Conservation (phyloP, 2,888 invertebrate species). For the Papilio demoleus region DNA sequence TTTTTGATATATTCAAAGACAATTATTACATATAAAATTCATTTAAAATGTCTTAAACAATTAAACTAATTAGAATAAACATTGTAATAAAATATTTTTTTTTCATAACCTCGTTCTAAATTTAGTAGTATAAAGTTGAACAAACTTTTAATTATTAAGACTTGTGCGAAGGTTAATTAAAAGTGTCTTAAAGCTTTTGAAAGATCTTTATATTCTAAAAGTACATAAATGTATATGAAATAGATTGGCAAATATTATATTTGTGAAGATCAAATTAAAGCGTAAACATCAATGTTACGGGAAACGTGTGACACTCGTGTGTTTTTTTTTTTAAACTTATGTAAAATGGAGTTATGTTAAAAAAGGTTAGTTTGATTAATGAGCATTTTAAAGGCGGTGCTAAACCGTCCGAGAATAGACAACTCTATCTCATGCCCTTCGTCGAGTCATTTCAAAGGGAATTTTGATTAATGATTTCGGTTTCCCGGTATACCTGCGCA, state of each 20-base stretch:
- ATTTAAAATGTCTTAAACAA: too few relatives aligned
- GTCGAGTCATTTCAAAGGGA: constrained; percentile 66
- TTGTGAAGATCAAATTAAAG: background rate
- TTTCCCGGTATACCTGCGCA: constrained; percentile 70
- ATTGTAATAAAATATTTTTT: background rate
- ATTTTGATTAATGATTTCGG: constrained; percentile 74
- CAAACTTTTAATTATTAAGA: constrained; percentile 25
- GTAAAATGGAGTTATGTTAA: constrained; percentile 9
- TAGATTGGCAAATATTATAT: background rate
- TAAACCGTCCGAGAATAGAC: constrained; percentile 54
- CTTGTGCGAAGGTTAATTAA: constrained; percentile 27
- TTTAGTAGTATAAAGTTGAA: constrained; percentile 7
- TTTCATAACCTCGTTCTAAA: background rate
- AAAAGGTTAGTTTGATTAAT: constrained; percentile 51
- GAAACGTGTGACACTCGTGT: background rate
- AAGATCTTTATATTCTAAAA: background rate
- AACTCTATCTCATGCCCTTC: constrained; percentile 69
- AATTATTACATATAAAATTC: too few relatives aligned
- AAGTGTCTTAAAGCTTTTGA: constrained; percentile 16
- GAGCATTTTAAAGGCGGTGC: constrained; percentile 64
- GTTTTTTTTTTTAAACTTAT: constrained; percentile 26
- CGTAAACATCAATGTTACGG: background rate
- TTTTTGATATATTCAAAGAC: too few relatives aligned
- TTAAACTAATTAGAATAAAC: too few relatives aligned
- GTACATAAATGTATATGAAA: background rate